These are phyloP conservation scores for Mixornis gularis DNA, from an alignment of 2,113 vertebrate genomes.

Conservation along the genomic window DNA sequence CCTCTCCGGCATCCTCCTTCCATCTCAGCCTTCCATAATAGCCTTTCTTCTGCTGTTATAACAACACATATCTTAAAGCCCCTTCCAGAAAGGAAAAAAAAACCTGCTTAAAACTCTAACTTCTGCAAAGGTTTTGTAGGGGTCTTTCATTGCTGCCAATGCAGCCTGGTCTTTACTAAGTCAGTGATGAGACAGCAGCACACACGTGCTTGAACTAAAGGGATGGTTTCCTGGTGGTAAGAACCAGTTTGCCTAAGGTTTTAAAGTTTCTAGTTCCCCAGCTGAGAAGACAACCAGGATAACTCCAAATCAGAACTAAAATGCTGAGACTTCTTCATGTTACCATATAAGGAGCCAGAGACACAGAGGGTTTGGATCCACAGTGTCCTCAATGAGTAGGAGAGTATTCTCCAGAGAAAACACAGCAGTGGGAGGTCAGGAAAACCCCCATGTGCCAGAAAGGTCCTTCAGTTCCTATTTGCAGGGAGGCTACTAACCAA, in stretches of 20 bases:
- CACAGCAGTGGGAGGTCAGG: neutral
- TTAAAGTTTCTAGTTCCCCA: neutral
- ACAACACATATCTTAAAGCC: neutral
- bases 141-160: neutral
- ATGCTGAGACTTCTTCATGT: neutral
- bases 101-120: neutral
- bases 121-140: neutral
- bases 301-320: neutral
- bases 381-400: neutral
- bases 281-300: neutral
- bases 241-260: neutral
- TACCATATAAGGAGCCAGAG: constrained; percentile 45
- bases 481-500: neutral
- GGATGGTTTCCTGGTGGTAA: neutral
- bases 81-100: neutral
- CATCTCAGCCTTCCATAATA: neutral
- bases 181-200: neutral
- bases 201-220: neutral
- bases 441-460: neutral
- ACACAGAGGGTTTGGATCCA: neutral
- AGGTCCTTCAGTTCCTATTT: neutral
- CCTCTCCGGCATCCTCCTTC: neutral
- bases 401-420: constrained; percentile 8
- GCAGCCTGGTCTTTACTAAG: neutral
- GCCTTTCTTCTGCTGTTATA: neutral